phyloP scores from a whole-genome alignment of 2,888 invertebrate species.

The Pammene fasciana region DNA sequence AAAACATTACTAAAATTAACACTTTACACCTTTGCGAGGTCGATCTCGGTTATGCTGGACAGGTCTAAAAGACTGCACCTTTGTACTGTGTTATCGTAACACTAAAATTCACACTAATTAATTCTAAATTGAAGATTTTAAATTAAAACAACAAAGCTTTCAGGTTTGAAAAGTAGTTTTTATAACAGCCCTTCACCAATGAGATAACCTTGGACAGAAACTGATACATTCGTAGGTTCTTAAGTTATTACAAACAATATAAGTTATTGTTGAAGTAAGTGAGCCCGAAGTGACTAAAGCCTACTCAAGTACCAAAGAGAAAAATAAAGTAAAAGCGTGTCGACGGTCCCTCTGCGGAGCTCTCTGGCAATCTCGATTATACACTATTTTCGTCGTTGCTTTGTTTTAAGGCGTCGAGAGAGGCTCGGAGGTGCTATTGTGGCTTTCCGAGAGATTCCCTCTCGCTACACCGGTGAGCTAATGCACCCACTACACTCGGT shows the following conservation, averaged over 20 bases:
- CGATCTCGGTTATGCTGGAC: too few species aligned
- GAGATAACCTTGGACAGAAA: too few species aligned
- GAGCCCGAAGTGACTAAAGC: not conserved
- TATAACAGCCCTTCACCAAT: too few species aligned
- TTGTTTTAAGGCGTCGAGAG: slow-evolving; percentile 39
- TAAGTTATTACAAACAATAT: not conserved
- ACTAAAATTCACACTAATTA: too few species aligned
- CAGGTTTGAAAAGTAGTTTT: too few species aligned
- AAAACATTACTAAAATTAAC: too few species aligned
- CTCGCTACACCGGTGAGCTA: slow-evolving; percentile 21
- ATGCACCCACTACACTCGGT: slow-evolving; percentile 2
- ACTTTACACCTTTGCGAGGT: too few species aligned
- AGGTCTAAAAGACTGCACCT: too few species aligned
- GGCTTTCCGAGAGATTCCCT: slow-evolving; percentile 36
- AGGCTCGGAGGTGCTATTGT: slow-evolving; percentile 36
- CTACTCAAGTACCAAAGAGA: not conserved
- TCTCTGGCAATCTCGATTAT: slow-evolving; percentile 32
- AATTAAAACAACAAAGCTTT: too few species aligned
- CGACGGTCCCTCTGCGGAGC: slow-evolving; percentile 3
- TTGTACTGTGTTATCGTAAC: too few species aligned
- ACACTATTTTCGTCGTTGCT: slow-evolving; percentile 40
- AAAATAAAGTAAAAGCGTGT: slow-evolving; percentile 9
- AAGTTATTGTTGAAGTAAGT: slow-evolving; percentile 1
- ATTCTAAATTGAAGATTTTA: too few species aligned
- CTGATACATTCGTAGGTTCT: too few species aligned